Percentiles rank a stretch among this genome's conserved stretches.
Evolutionary conservation across 2,888 invertebrate species (phyloP).

Genomic region (Caenorhabditis sp.): DNA sequence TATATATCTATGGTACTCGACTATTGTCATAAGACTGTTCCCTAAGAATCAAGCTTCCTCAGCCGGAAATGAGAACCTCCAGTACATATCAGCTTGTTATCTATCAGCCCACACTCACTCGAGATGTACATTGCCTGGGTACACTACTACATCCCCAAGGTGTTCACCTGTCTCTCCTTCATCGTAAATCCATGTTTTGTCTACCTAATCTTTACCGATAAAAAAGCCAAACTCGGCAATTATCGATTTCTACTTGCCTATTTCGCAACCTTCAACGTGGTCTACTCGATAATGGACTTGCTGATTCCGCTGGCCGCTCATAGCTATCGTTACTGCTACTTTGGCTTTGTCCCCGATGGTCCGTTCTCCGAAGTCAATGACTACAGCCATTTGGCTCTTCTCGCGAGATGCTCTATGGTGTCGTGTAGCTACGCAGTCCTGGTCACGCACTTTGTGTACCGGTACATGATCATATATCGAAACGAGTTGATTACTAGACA

Average conservation of each 20-base stretch:
- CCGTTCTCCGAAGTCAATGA: constrained; percentile 4
- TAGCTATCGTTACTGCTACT: constrained; percentile 25
- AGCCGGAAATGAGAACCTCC: too few relatives aligned
- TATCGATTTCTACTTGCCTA: constrained; percentile 23
- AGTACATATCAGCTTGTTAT: too few relatives aligned
- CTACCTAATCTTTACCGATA: constrained; percentile 21
- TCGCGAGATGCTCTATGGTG: constrained; percentile 20
- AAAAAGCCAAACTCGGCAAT: constrained; percentile 14
- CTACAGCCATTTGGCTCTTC: not conserved
- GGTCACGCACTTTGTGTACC: constrained; percentile 30
- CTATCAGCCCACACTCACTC: too few relatives aligned
- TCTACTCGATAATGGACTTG: constrained; percentile 20
- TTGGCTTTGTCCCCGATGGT: constrained; percentile 21
- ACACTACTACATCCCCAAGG: constrained; percentile 18
- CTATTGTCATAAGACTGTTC: too few relatives aligned
- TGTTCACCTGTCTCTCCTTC: constrained; percentile 16
- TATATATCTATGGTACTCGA: too few relatives aligned
- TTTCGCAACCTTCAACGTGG: constrained; percentile 29
- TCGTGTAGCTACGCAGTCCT: constrained; percentile 33
- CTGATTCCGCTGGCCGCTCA: constrained; percentile 15
- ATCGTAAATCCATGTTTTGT: constrained; percentile 26
- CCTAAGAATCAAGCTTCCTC: too few relatives aligned
- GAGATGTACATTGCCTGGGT: constrained; percentile 32
- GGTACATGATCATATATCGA: constrained; percentile 5
- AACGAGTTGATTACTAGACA: not conserved